Evolutionary conservation across 2,888 invertebrate species (phyloP), one percentile per base, ranked within the genome.

Genomic region (Caprella mutica): DNA sequence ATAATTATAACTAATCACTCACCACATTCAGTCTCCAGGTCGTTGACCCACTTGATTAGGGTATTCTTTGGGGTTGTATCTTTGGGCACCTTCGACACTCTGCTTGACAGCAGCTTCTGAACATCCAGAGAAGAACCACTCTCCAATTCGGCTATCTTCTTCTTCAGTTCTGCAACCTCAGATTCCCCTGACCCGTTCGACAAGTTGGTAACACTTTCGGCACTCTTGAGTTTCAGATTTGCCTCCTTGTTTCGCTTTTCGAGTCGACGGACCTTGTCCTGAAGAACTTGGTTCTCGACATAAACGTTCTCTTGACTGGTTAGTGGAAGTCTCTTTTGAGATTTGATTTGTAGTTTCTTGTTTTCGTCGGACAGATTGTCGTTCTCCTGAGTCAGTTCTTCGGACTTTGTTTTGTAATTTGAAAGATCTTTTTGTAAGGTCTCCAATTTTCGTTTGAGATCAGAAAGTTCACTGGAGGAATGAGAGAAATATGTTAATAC

Each of bases 11-110:
- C 29, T 14, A 8, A 17, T 27, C 48, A 56, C 67, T 71, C 73
- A 81, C 84, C 82, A 66, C 90, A 84, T 77, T 93, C 91, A 69
- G 80, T 85, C 73, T 91, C 91, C 67, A 91, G 76, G 65, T 92
- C 90, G 58, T 85, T 84, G 2, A 91, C 82, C 82, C 88, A 86
- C 68, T 81, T 86, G 68, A 84, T 86, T 68, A 89, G 74, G 72
- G 84, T 83, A 48, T 82, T 70, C 73, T 84, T 84, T 1, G 84
- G 81, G 27, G 82, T 82, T 52, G 80, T 73, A 68, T 86, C 86
- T 6, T 83, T 83, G 8, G 82, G 77, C 68, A 82, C 83, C 69
- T 85, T 85, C 3, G 84, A 80, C n/a, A 78, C 78, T 67, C 85
- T 77, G 66, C 82, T 84, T 67, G 29, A 30, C 2, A 48, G 29